Evolutionary conservation across 1,140 invertebrate species (phyloP).

Genomic region (Drosophila nigrodunni): DNA sequence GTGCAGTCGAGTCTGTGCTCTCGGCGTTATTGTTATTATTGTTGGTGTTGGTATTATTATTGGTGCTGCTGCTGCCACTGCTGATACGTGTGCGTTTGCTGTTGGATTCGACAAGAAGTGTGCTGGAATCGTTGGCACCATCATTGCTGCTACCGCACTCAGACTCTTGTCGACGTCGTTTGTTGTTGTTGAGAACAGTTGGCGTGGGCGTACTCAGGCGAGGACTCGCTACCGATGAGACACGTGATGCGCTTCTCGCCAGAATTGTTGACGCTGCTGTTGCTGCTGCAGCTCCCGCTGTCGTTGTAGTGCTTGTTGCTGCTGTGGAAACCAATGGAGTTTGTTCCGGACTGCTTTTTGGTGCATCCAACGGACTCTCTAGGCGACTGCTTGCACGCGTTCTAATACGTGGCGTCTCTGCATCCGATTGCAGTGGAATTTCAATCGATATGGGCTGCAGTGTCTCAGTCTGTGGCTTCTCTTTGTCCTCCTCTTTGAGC

Average conservation of each 20-base stretch:
- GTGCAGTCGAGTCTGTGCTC: constrained; percentile 32
- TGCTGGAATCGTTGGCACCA: constrained; percentile 23
- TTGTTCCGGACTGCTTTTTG: constrained; percentile 86
- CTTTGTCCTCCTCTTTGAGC: constrained; percentile 42
- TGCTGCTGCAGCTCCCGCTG: constrained; percentile 13
- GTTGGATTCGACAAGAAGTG: constrained; percentile 25
- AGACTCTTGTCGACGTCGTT: constrained; percentile 91
- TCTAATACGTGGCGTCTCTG: constrained; percentile 85
- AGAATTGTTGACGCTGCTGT: constrained; percentile 29
- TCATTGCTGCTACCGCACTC: constrained; percentile 86
- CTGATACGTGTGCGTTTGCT: constrained; percentile 55
- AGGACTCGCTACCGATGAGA: constrained; percentile 57
- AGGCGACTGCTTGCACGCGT: constrained; percentile 90
- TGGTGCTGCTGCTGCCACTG: constrained; percentile 32
- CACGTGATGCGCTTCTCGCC: constrained; percentile 48
- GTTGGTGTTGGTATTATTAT: constrained; percentile 32
- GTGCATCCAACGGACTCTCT: constrained; percentile 88
- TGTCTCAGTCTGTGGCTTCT: constrained; percentile 44
- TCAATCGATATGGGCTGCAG: constrained; percentile 80
- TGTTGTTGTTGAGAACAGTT: constrained; percentile 73
- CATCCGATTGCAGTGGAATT: constrained; percentile 70
- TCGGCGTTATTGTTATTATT: constrained; percentile 29
- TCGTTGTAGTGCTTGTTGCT: background rate
- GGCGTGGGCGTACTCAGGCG: constrained; percentile 59
- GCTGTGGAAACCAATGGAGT: constrained; percentile 5